Percentiles rank a stretch among this genome's conserved stretches.
Conservation (phyloP, 2,888 invertebrate species). For the Eristalis arbustorum region DNA sequence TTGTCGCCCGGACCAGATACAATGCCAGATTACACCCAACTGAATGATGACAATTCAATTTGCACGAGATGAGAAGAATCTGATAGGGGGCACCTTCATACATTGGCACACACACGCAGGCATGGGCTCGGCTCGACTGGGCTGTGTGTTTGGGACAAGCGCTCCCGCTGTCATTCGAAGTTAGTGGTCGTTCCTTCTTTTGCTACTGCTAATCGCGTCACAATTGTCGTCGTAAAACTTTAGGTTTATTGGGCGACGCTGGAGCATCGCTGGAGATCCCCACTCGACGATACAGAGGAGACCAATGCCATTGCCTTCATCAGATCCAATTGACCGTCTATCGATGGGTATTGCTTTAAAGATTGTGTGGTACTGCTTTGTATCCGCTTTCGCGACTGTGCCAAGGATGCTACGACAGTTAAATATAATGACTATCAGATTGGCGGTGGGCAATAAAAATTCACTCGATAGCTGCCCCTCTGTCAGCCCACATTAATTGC, state of each 20-base stretch:
- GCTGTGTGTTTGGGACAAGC: constrained; percentile 11
- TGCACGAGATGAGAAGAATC: constrained; percentile 38
- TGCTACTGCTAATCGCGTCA: constrained; percentile 57
- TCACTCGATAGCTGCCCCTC: constrained; percentile 16
- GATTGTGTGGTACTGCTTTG: constrained; percentile 4
- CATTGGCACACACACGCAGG: not conserved
- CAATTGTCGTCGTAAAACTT: constrained; percentile 61
- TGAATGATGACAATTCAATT: constrained; percentile 57
- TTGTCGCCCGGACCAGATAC: constrained; percentile 14
- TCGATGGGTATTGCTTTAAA: constrained; percentile 34
- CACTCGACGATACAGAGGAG: constrained; percentile 31
- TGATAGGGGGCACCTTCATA: constrained; percentile 16
- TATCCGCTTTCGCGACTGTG: not conserved
- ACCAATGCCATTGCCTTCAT: constrained; percentile 6
- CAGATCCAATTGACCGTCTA: constrained; percentile 41
- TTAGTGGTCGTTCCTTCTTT: constrained; percentile 33
- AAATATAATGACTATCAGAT: constrained; percentile 54
- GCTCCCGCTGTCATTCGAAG: constrained; percentile 8
- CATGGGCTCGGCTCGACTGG: not conserved
- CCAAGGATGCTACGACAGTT: constrained; percentile 45
- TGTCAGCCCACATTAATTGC: constrained; percentile 19
- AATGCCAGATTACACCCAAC: constrained; percentile 32
- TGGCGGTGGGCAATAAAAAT: constrained; percentile 40
- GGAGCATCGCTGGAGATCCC: constrained; percentile 46
- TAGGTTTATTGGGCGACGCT: constrained; percentile 51